Evolutionary conservation across 2,888 invertebrate species (phyloP), one percentile per base, ranked within the genome.

Genomic region (Esperia sulphurella): DNA sequence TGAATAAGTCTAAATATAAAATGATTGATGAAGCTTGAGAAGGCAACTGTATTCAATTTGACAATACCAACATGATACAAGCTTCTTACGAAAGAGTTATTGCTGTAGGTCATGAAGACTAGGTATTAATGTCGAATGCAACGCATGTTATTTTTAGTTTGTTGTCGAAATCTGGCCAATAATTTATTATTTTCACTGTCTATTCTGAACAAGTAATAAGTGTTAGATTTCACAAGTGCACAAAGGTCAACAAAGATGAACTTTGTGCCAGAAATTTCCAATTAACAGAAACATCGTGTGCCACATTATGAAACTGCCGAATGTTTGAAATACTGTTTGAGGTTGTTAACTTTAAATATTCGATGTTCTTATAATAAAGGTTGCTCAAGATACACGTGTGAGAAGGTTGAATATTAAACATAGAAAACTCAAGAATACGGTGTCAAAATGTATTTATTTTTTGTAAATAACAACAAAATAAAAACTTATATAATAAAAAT

Each of bases 381-480:
- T 45, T 38, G 30, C 45, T 4, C 8, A 45, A 39, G 33, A 12
- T 33, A 14, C 9, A 14, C 12, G 14, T 14, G 44, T 37, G 8
- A 7, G 43, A 46, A 46, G 43, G 39, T 42, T 33, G 13, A n/a
- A n/a, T n/a, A n/a, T n/a, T n/a, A n/a, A n/a, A n/a, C n/a, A n/a
- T n/a, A 21, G 41, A 39, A 63, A 67, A 59, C 57, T 48, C 30
- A 46, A 14, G 14, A 12, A 49, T 80, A 89, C 89, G 89, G 89
- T 89, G 89, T 83, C 89, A 67, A 90, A 90, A 90, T 90, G 90
- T 90, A 90, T 90, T 90, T 90, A 90, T 79, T 80, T 86, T 87
- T 83, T 78, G 69, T 70, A 74, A 80, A 79, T 78, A 80, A 80
- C 82, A 84, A 88, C 75, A 78, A 75, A 79, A 79, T 70, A 77